Percentiles rank a stretch among this genome's conserved stretches.
Conservation (phyloP, 2,113 vertebrate genomes). For the Rafetus swinhoei region DNA sequence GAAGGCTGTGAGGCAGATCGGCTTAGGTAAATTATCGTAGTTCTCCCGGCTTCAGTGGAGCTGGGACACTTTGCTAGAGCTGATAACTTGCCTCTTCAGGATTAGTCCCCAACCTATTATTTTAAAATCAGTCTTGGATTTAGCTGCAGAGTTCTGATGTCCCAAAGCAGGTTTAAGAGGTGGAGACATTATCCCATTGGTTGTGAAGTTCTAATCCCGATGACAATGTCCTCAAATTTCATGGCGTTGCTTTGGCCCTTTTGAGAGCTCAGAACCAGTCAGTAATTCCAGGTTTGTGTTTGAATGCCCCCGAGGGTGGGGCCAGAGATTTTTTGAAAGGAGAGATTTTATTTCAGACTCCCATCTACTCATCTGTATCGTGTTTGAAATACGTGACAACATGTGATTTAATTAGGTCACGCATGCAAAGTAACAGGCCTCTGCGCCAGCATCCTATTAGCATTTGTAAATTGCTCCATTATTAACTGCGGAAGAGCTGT, state of each 20-base stretch:
- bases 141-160: neutral
- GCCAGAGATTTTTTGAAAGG: neutral
- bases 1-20: neutral
- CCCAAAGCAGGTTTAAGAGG: neutral
- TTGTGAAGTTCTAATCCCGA: neutral
- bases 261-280: neutral
- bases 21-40: neutral
- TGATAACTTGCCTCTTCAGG: neutral
- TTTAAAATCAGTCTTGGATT: neutral
- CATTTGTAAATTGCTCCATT: conserved; percentile 62
- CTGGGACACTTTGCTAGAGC: accelerated
- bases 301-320: neutral
- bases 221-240: neutral
- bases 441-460: conserved; percentile 63
- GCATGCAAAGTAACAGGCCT: conserved; percentile 40
- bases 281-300: neutral
- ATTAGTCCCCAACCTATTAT: neutral
- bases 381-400: neutral
- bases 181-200: neutral
- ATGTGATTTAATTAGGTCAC: conserved; percentile 64
- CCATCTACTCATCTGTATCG: neutral
- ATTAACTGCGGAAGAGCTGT: conserved; percentile 65
- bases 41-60: neutral
- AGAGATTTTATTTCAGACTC: neutral
- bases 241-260: neutral